A percentile compares a stretch with the other conserved stretches of the same genome.
phyloP scores from a whole-genome alignment of 2,797 vertebrate genomes.

The Sebastes aleutianus region DNA sequence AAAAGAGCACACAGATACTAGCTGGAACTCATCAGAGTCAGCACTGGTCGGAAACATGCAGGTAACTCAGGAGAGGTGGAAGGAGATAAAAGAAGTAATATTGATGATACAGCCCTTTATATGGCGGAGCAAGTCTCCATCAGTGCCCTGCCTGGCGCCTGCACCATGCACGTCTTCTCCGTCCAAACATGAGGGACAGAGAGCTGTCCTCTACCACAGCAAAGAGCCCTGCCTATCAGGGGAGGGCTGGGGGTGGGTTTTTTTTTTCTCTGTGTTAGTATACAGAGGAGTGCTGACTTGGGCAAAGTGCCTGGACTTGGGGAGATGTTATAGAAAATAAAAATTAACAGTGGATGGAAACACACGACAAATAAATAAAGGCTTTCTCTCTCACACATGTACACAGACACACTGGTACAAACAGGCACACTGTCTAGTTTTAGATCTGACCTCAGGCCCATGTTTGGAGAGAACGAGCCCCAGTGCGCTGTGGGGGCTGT shows the following conservation, averaged over 20 bases:
- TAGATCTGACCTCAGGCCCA: constrained; percentile 69
- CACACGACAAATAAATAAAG: constrained; percentile 52
- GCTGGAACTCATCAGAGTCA: constrained; percentile 82
- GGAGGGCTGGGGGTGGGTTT: not conserved
- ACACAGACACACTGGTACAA: constrained; percentile 27
- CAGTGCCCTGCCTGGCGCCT: constrained; percentile 87
- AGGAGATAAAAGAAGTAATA: constrained; percentile 67
- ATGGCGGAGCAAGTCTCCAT: constrained; percentile 84
- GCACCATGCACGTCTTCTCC: constrained; percentile 93
- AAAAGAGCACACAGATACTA: constrained; percentile 73
- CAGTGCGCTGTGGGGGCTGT: constrained; percentile 77
- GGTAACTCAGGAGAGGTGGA: constrained; percentile 63
- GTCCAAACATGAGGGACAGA: constrained; percentile 90
- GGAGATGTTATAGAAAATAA: constrained; percentile 47
- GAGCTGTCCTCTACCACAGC: constrained; percentile 82
- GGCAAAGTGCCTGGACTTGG: constrained; percentile 43
- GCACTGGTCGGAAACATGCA: constrained; percentile 85
- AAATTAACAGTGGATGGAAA: constrained; percentile 67
- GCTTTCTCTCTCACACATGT: constrained; percentile 38
- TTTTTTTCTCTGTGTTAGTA: constrained; percentile 55
- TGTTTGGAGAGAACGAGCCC: constrained; percentile 83
- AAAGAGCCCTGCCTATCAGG: constrained; percentile 66
- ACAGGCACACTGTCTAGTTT: constrained; percentile 32
- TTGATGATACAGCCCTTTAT: constrained; percentile 87
- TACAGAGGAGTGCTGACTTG: constrained; percentile 75